Conservation (phyloP, 2,797 vertebrate species). For the Coranthus polyacanthus region DNA sequence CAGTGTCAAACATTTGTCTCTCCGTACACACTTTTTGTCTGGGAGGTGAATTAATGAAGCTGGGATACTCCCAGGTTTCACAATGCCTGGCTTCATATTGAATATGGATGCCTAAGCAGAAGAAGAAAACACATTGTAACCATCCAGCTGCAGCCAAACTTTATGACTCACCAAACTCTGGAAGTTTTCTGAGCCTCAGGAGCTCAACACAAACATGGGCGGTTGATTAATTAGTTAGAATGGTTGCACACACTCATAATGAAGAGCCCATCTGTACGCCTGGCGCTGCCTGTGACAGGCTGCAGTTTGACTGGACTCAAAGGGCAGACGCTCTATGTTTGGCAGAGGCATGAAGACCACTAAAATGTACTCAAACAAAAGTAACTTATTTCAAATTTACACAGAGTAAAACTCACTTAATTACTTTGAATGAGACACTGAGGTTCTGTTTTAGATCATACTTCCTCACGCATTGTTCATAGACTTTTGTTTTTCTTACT, state of each 20-base stretch:
- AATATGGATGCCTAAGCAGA: conserved; percentile 38
- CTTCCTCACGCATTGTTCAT: too few species aligned
- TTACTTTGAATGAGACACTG: too few species aligned
- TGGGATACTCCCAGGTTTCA: conserved; percentile 80
- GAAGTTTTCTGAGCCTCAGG: conserved; percentile 52
- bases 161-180: conserved; percentile 67
- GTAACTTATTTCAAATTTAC: too few species aligned
- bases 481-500: too few species aligned
- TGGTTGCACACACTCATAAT: conserved; percentile 29
- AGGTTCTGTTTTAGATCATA: too few species aligned
- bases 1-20: conserved; percentile 45
- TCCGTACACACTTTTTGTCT: conserved; percentile 47
- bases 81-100: conserved; percentile 64
- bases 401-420: too few species aligned
- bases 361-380: too few species aligned
- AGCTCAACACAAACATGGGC: conserved; percentile 45
- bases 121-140: conserved; percentile 63
- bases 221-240: conserved; percentile 49
- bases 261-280: conserved; percentile 29
- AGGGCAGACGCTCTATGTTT: not conserved
- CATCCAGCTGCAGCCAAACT: conserved; percentile 48
- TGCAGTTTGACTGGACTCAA: conserved; percentile 12
- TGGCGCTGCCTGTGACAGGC: conserved; percentile 23
- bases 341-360: too few species aligned
- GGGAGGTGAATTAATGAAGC: conserved; percentile 65